Evolutionary conservation across 2,888 invertebrate species (phyloP).

Genomic region (Osmoderma eremita): DNA sequence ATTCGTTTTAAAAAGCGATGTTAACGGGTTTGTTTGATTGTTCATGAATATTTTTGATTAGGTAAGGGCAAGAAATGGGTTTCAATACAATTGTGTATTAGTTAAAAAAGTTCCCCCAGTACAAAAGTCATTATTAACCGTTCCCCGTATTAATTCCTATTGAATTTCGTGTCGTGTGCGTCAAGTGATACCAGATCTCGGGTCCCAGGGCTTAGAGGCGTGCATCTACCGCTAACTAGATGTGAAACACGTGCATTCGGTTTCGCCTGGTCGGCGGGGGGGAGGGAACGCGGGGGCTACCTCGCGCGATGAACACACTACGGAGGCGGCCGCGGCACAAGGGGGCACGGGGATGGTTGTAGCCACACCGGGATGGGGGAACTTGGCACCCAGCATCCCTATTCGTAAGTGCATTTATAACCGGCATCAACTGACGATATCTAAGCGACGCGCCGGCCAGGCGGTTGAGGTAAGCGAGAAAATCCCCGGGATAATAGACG

Average conservation of each 20-base stretch:
- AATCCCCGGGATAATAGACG: conserved; percentile 49
- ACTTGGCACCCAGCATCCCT: conserved; percentile 54
- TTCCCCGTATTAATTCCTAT: too few relatives aligned
- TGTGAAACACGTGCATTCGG: conserved; percentile 53
- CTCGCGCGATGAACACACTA: too few relatives aligned
- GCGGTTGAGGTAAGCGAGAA: conserved; percentile 52
- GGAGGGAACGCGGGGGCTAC: conserved; percentile 45
- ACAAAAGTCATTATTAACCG: background rate
- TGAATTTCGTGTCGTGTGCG: too few relatives aligned
- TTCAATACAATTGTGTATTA: too few relatives aligned
- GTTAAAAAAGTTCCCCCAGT: too few relatives aligned
- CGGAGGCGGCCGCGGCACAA: conserved; percentile 22
- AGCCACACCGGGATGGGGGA: conserved; percentile 30
- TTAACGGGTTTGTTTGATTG: too few relatives aligned
- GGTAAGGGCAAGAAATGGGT: too few relatives aligned
- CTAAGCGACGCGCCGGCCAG: conserved; percentile 49
- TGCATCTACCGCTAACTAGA: conserved; percentile 15
- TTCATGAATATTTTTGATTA: too few relatives aligned
- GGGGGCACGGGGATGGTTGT: conserved; percentile 31
- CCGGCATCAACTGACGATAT: conserved; percentile 49
- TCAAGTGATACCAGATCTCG: conserved; percentile 2
- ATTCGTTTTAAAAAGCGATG: too few relatives aligned
- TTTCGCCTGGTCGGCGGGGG: conserved; percentile 48
- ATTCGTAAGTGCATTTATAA: conserved; percentile 53
- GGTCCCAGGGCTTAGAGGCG: conserved; percentile 16